Conservation (phyloP, 2,113 vertebrate species). For the Corythoichthys intestinalis region DNA sequence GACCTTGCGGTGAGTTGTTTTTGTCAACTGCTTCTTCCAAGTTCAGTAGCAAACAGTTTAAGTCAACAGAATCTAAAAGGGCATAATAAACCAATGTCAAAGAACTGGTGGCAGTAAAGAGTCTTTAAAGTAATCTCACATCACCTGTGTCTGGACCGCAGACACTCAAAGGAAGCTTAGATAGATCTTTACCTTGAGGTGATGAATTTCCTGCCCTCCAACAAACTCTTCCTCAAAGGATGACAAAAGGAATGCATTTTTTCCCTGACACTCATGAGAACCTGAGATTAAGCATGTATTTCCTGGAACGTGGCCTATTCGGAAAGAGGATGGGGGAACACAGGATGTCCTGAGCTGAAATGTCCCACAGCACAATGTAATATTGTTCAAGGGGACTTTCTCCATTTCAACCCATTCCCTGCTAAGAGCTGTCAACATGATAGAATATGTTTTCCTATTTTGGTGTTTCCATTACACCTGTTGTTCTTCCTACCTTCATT, state of each 20-base stretch:
- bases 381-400: conserved; percentile 57
- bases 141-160: background rate
- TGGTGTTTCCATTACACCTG: conserved; percentile 41
- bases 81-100: background rate
- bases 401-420: conserved; percentile 49
- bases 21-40: background rate
- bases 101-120: background rate
- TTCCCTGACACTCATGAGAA: conserved; percentile 59
- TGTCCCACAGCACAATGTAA: conserved; percentile 8
- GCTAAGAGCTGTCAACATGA: conserved; percentile 1
- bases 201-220: conserved; percentile 46
- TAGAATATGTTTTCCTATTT: conserved; percentile 54
- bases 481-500: conserved; percentile 3
- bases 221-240: conserved; percentile 43
- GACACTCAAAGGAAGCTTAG: background rate
- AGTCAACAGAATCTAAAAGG: background rate
- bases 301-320: conserved; percentile 63
- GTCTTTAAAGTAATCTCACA: background rate
- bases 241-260: conserved; percentile 59
- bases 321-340: conserved; percentile 57
- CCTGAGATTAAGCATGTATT: conserved; percentile 48
- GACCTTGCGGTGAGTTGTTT: conserved; percentile 3
- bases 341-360: conserved; percentile 53
- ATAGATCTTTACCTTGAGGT: conserved; percentile 16
- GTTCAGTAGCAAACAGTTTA: background rate